Evolutionary conservation across 1,140 invertebrate species (phyloP), one percentile per base, ranked within the genome.

Genomic region (Bombus huntii): DNA sequence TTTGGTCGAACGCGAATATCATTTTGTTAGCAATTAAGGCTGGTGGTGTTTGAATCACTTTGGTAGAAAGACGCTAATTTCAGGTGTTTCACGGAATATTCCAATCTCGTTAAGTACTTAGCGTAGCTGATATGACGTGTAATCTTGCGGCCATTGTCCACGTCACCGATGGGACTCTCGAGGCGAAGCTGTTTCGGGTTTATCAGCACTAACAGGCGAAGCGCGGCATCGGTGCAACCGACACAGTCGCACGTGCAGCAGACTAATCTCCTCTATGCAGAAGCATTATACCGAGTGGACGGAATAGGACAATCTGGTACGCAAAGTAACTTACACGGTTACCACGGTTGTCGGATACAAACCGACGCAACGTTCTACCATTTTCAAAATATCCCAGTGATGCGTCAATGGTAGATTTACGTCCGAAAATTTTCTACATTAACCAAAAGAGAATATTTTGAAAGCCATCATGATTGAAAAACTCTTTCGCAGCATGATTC

Each of bases 251-350:
- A 89, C 81, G 84, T 87, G 81, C 88, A 84, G 62, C 81, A 47
- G 80, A 77, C 71, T 89, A 89, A 89, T 89, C 88, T 87, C 80
- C 88, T 80, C 47, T 85, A 83, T 83, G 62, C 77, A 85, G 71
- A 84, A 81, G 62, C 88, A 42, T 81, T 74, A 81, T 75, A 31
- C 65, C 37, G 70, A 42, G 42, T 47, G 66, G 37, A 57, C 71
- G 72, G 72, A 77, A 77, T 25, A 34, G 81, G 59, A 83, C 76
- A 87, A 85, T 85, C 77, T 80, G 76, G 39, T 28, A 25, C 57
- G n/a, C 25, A 31, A 89, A 87, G 37, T 87, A 89, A 59, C 76
- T 25, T 31, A 15, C 37, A 66, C 62, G 37, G 62, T 74, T 70
- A 53, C 57, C 18, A 62, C 39, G 53, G 42, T n/a, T 28, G 31